Percentiles rank a stretch among this genome's conserved stretches.
Conservation (phyloP, 2,888 invertebrate species). For the Caenorhabditis afra region DNA sequence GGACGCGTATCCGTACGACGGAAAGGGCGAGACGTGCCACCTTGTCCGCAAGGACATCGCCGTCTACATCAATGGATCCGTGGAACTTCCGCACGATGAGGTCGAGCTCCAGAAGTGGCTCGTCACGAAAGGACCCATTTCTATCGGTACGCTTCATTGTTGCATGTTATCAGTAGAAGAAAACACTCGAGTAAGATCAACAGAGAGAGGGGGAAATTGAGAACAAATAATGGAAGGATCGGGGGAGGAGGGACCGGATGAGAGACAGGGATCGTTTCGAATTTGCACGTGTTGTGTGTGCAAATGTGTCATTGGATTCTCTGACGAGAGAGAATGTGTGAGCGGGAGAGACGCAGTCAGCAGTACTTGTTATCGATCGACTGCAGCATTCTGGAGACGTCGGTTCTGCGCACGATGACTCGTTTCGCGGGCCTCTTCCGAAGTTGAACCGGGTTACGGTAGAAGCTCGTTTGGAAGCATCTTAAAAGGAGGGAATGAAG, state of each 20-base stretch:
- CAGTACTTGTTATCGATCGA: slow-evolving; percentile 37
- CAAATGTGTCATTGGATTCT: slow-evolving; percentile 49
- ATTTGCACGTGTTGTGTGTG: slow-evolving; percentile 34
- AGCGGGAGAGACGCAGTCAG: not conserved
- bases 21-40: slow-evolving; percentile 73
- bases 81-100: slow-evolving; percentile 78
- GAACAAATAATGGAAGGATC: slow-evolving; percentile 41
- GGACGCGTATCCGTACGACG: slow-evolving; percentile 90
- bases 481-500: slow-evolving; percentile 6
- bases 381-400: slow-evolving; percentile 42
- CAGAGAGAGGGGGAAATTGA: slow-evolving; percentile 14
- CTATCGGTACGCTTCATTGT: slow-evolving; percentile 74
- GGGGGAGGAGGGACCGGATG: slow-evolving; percentile 17
- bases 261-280: not conserved
- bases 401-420: slow-evolving; percentile 41
- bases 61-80: slow-evolving; percentile 79
- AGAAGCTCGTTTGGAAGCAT: slow-evolving; percentile 45
- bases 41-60: slow-evolving; percentile 68
- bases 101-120: slow-evolving; percentile 77
- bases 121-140: slow-evolving; percentile 78
- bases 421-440: slow-evolving; percentile 34
- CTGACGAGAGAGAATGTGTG: slow-evolving; percentile 44
- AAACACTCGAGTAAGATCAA: slow-evolving; percentile 42
- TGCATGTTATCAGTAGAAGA: slow-evolving; percentile 1
- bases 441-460: slow-evolving; percentile 36